These are phyloP conservation scores for Nysson spinosus DNA, from an alignment of 2,888 invertebrate species.

Conservation along the genomic window DNA sequence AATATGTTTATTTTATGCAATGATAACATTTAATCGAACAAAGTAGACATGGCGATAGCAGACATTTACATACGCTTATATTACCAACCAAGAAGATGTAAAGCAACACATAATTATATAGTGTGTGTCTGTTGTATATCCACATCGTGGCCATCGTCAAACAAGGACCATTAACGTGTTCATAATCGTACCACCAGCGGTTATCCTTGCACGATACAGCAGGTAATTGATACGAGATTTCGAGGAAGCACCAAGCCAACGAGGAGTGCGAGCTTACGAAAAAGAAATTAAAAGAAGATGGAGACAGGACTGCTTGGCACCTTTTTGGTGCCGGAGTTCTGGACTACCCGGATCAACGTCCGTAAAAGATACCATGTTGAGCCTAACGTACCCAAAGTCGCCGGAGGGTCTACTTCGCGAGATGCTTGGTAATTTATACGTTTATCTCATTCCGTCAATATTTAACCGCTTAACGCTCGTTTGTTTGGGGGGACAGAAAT, in stretches of 20 bases:
- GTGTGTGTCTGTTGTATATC: slow-evolving; percentile 43
- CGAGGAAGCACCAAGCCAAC: slow-evolving; percentile 42
- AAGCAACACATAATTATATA: slow-evolving; percentile 47
- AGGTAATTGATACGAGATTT: slow-evolving; percentile 57
- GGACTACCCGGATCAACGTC: slow-evolving; percentile 57
- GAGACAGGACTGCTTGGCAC: slow-evolving; percentile 33
- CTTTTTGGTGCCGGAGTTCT: slow-evolving; percentile 37
- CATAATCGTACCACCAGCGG: slow-evolving; percentile 48
- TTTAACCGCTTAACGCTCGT: no score
- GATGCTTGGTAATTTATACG: slow-evolving; percentile 67
- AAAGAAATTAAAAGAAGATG: slow-evolving; percentile 9
- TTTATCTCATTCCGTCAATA: slow-evolving; percentile 70
- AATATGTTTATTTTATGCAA: slow-evolving; percentile 10
- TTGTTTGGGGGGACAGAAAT: no score
- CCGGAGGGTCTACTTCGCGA: slow-evolving; percentile 54
- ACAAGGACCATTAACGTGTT: slow-evolving; percentile 56
- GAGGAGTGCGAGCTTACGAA: slow-evolving; percentile 13
- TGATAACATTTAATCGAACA: slow-evolving; percentile 29
- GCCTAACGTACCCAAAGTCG: slow-evolving; percentile 34
- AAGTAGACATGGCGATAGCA: slow-evolving; percentile 32
- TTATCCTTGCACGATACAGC: slow-evolving; percentile 42
- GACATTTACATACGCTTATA: slow-evolving; percentile 9
- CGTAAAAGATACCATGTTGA: slow-evolving; percentile 49
- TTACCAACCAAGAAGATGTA: slow-evolving; percentile 15
- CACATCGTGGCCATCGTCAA: slow-evolving; percentile 22